Conservation (phyloP, 2,888 invertebrate genomes). For the Rhagonycha fulva region DNA sequence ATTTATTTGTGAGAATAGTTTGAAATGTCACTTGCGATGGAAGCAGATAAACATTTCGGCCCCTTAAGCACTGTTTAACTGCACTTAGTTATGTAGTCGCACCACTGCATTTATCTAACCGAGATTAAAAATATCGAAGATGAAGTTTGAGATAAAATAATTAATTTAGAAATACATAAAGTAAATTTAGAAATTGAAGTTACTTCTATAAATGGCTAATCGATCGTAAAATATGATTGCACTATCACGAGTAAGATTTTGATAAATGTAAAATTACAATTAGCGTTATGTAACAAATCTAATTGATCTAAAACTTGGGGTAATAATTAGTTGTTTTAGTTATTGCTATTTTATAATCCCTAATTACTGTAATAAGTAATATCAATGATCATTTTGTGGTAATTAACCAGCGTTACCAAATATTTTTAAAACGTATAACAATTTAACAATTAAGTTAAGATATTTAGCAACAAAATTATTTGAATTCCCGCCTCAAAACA, state of each 20-base stretch:
- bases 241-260: not conserved
- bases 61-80: not conserved
- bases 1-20: not conserved
- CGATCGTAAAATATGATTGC: not conserved
- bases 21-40: too few species aligned
- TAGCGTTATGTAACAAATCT: not conserved
- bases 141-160: not conserved
- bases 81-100: not conserved
- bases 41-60: not conserved
- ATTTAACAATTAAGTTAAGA: constrained; percentile 10
- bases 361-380: constrained; percentile 17
- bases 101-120: not conserved
- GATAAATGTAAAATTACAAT: not conserved
- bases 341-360: constrained; percentile 11
- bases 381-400: constrained; percentile 2
- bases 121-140: not conserved
- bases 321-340: constrained; percentile 3
- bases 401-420: constrained; percentile 15
- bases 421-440: constrained; percentile 5
- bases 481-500: constrained; percentile 13
- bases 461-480: constrained; percentile 9
- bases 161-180: not conserved
- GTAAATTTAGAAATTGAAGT: not conserved
- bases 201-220: not conserved
- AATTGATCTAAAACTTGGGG: constrained; percentile 5